Evolutionary conservation across 2,113 vertebrate species (phyloP), one percentile per base, ranked within the genome.

Genomic region (Semicossyphus pulcher): DNA sequence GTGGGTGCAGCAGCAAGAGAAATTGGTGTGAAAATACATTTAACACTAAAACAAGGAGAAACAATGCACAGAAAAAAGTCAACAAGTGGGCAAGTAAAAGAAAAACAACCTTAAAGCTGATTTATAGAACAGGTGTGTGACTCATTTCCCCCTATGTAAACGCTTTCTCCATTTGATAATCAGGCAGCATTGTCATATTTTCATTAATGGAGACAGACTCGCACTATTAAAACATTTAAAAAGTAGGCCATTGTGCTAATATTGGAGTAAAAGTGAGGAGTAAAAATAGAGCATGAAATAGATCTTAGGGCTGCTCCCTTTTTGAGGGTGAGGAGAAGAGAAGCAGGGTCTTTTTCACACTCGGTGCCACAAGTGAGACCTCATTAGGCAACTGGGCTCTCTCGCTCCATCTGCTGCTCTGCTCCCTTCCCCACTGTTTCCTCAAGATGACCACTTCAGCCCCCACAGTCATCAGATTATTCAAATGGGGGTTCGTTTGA

Each of bases 251-350:
- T 84, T 87, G 92, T 93, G 91, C 92, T 93, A 92, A 93, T 92
- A 93, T 85, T 89, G 87, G 90, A 91, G 86, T 66, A 90, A 88
- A 84, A 90, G 89, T 91, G 89, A 80, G 66, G 81, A 70, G 84
- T 89, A 91, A 91, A 94, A 94, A 93, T 94, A 94, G 93, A 91
- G 86, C 90, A 79, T 92, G 92, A 94, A 94, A 94, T 91, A 94
- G 93, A 93, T 93, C 91, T 86, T 83, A 91, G 91, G 90, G 88
- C 86, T 90, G 91, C 90, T 92, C 88, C 83, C 84, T 86, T 92
- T 92, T 87, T 88, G 72, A 79, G 84, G 80, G 82, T 76, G 88
- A 84, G 57, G 76, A 78, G 68, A 62, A 63, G 78, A 82, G 41
- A 80, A 83, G 68, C 73, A 65, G 83, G 85, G 86, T 85, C 81